Evolutionary conservation across 2,888 invertebrate genomes (phyloP).

Genomic region (Polia nebulosa): DNA sequence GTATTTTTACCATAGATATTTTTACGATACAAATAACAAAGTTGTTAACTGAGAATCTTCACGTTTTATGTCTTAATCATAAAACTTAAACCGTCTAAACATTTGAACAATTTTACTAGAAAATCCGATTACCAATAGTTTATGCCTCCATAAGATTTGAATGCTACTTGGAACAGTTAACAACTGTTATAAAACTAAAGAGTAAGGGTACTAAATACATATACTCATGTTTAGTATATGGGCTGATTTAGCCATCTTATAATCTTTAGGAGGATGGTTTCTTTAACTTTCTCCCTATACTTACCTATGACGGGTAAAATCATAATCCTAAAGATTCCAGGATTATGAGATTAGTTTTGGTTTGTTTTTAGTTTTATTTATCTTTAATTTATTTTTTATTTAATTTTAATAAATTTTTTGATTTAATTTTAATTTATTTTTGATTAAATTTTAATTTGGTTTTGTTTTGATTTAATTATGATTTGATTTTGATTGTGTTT

Average conservation of each 20-base stretch:
- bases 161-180: slow-evolving; percentile 6
- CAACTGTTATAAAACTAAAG: slow-evolving; percentile 31
- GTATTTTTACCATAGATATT: slow-evolving; percentile 48
- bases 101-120: slow-evolving; percentile 46
- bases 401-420: too few relatives aligned
- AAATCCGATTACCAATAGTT: slow-evolving; percentile 54
- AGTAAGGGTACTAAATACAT: slow-evolving; percentile 10
- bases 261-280: not conserved
- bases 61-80: slow-evolving; percentile 58
- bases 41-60: slow-evolving; percentile 43
- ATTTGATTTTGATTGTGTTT: too few relatives aligned
- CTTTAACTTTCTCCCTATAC: not conserved
- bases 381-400: too few relatives aligned
- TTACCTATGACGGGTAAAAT: not conserved
- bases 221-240: not conserved
- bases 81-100: slow-evolving; percentile 53
- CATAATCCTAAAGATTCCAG: not conserved
- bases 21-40: slow-evolving; percentile 57
- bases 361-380: too few relatives aligned
- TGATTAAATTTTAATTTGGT: too few relatives aligned
- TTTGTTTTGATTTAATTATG: too few relatives aligned
- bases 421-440: too few relatives aligned
- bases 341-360: too few relatives aligned
- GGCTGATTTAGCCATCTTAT: not conserved
- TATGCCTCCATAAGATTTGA: slow-evolving; percentile 44